phyloP scores from a whole-genome alignment of 2,797 vertebrate species.

The Catostomus latipinnis region DNA sequence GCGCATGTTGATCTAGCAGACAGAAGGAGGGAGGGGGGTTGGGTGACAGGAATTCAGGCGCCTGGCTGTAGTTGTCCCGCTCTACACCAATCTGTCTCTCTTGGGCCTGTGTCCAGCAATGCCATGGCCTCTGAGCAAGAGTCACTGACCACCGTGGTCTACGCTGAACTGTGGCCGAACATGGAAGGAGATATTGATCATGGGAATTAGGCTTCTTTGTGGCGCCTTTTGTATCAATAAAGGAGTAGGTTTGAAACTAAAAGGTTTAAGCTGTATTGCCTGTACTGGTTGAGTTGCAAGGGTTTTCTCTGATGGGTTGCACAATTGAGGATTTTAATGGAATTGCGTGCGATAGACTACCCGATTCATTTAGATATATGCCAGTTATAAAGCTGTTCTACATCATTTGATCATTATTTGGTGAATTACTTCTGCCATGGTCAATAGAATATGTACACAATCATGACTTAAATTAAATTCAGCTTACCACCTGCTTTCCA shows the following conservation, averaged over 20 bases:
- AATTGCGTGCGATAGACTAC: too few relatives aligned
- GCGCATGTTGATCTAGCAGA: slow-evolving; percentile 48
- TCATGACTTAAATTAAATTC: too few relatives aligned
- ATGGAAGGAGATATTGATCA: slow-evolving; percentile 45
- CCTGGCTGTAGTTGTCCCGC: slow-evolving; percentile 48
- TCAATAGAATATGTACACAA: too few relatives aligned
- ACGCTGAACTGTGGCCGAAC: slow-evolving; percentile 49
- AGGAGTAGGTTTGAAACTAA: slow-evolving; percentile 19
- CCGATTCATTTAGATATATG: too few relatives aligned
- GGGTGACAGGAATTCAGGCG: slow-evolving; percentile 51
- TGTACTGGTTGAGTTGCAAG: neutral
- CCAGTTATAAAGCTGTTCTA: too few relatives aligned
- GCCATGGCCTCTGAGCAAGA: slow-evolving; percentile 32
- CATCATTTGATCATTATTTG: too few relatives aligned
- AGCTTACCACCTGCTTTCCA: too few relatives aligned
- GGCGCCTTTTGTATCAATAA: slow-evolving; percentile 18
- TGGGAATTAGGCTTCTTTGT: slow-evolving; percentile 31
- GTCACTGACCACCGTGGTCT: slow-evolving; percentile 45
- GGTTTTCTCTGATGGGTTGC: neutral
- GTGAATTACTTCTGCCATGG: too few relatives aligned
- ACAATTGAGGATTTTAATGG: neutral
- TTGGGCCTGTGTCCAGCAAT: slow-evolving; percentile 58
- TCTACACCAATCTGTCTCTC: too few relatives aligned
- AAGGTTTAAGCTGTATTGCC: slow-evolving; percentile 2
- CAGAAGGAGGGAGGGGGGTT: slow-evolving; percentile 31